Evolutionary conservation across 2,797 vertebrate species (phyloP).

Genomic region (Epinephelus coioides): DNA sequence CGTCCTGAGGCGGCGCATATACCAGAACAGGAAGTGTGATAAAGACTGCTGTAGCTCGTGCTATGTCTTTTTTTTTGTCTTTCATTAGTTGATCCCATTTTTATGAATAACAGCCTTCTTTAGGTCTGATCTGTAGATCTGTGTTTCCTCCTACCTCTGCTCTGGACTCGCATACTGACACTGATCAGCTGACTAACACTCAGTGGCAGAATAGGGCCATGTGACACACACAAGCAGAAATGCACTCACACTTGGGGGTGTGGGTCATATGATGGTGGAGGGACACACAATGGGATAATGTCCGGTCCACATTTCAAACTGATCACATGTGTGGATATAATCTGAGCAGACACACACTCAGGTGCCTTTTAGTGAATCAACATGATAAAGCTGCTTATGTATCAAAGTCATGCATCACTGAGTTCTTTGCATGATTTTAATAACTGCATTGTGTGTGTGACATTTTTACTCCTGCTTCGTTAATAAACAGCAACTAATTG

Average conservation of each 20-base stretch:
- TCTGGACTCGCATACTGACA: constrained; percentile 34
- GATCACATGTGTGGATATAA: constrained; percentile 69
- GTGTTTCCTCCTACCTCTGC: constrained; percentile 32
- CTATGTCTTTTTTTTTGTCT: neutral
- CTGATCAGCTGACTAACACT: constrained; percentile 79
- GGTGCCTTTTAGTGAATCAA: constrained; percentile 41
- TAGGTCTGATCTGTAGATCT: neutral
- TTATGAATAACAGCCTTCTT: constrained; percentile 5
- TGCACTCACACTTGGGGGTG: constrained; percentile 56
- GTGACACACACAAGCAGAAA: constrained; percentile 65
- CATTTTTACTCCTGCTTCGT: neutral
- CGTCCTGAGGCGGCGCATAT: constrained; percentile 50
- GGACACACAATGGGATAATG: constrained; percentile 72
- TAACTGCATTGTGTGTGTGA: no score
- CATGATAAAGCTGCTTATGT: constrained; percentile 13
- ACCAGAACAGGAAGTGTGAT: neutral
- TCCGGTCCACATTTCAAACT: constrained; percentile 50
- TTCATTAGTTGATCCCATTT: neutral
- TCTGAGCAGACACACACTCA: constrained; percentile 48
- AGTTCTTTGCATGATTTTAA: constrained; percentile 1
- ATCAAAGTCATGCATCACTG: neutral
- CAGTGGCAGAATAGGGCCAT: constrained; percentile 76
- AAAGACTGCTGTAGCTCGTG: neutral
- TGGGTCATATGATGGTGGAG: constrained; percentile 76
- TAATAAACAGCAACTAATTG: no score